Conservation (phyloP, 2,888 invertebrate genomes). For the Agrotis ipsilon region DNA sequence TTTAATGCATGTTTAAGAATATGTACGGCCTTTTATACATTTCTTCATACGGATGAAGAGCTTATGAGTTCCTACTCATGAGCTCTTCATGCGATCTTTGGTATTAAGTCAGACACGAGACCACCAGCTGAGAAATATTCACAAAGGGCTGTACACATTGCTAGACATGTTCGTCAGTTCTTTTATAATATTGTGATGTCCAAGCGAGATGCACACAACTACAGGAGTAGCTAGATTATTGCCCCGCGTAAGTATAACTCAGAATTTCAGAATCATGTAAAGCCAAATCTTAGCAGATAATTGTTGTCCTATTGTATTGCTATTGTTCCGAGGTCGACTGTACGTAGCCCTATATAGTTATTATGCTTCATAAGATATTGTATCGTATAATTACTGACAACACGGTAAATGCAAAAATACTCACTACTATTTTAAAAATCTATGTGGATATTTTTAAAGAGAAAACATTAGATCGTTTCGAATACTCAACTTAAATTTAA, state of each 20-base stretch:
- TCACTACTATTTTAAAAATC: slow-evolving; percentile 63
- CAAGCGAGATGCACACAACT: slow-evolving; percentile 4
- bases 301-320: slow-evolving; percentile 65
- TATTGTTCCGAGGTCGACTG: slow-evolving; percentile 66
- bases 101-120: slow-evolving; percentile 28
- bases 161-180: slow-evolving; percentile 1
- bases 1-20: background rate
- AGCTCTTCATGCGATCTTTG: background rate
- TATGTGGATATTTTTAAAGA: slow-evolving; percentile 55
- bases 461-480: slow-evolving; percentile 52
- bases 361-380: slow-evolving; percentile 75
- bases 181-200: slow-evolving; percentile 11
- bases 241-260: slow-evolving; percentile 73
- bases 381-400: slow-evolving; percentile 62
- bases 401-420: slow-evolving; percentile 77
- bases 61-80: background rate
- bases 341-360: slow-evolving; percentile 67
- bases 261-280: slow-evolving; percentile 68
- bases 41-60: slow-evolving; percentile 5
- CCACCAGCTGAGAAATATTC: slow-evolving; percentile 8
- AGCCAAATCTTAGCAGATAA: slow-evolving; percentile 74
- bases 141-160: background rate
- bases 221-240: background rate
- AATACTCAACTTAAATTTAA: slow-evolving; percentile 62
- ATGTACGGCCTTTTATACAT: slow-evolving; percentile 10